Evolutionary conservation across 2,888 invertebrate species (phyloP).

Genomic region (Agrochola circellaris): DNA sequence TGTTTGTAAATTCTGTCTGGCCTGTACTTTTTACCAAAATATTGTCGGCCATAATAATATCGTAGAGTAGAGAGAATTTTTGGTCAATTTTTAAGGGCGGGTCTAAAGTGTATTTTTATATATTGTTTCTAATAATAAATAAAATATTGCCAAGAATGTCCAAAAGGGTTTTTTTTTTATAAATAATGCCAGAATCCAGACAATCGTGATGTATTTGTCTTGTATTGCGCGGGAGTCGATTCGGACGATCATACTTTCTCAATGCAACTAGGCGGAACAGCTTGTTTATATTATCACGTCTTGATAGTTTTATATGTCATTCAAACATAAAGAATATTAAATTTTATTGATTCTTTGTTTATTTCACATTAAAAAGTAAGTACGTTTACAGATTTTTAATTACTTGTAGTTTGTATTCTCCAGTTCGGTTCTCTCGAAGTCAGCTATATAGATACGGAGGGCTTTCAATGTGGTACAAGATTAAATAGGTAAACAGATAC

Average conservation of each 20-base stretch:
- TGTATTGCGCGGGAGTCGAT: conserved; percentile 17
- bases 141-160: neutral
- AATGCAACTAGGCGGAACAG: conserved; percentile 22
- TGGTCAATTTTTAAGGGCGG: neutral
- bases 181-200: neutral
- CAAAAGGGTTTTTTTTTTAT: neutral
- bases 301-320: conserved; percentile 18
- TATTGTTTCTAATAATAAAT: neutral
- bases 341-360: neutral
- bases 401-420: neutral
- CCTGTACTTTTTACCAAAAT: neutral
- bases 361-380: neutral
- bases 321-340: neutral
- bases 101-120: neutral
- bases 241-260: conserved; percentile 33
- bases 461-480: neutral
- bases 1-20: neutral
- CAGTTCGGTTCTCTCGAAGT: neutral
- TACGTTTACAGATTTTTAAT: neutral
- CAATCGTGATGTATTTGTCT: neutral
- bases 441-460: too few species aligned
- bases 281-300: neutral
- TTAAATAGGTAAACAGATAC: neutral
- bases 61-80: neutral
- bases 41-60: neutral